Evolutionary conservation across 1,140 invertebrate species (phyloP).

Genomic region (Drosophila bipectinata): DNA sequence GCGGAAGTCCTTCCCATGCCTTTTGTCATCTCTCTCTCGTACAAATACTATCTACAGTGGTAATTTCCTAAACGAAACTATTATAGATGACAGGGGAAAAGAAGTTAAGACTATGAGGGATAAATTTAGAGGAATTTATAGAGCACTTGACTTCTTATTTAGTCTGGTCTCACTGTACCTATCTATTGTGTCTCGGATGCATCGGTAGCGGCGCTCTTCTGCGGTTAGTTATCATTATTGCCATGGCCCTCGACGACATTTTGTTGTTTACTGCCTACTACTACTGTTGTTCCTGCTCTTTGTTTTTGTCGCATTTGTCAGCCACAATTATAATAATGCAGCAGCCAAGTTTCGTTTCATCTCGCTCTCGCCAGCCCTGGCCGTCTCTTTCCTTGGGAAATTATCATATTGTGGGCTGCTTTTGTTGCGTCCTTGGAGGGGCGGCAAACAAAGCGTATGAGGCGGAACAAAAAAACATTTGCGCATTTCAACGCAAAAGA

Average conservation of each 20-base stretch:
- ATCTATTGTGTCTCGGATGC: slow-evolving; percentile 23
- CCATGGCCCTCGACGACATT: slow-evolving; percentile 59
- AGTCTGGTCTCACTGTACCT: slow-evolving; percentile 5
- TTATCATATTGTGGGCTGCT: slow-evolving; percentile 74
- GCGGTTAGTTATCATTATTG: slow-evolving; percentile 79
- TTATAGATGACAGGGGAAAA: neutral
- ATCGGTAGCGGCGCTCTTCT: slow-evolving; percentile 59
- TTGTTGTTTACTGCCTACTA: slow-evolving; percentile 48
- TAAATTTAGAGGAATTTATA: too few relatives aligned
- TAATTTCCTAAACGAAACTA: neutral
- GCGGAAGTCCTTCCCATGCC: slow-evolving; percentile 38
- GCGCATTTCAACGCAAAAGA: slow-evolving; percentile 71
- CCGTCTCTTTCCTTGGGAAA: slow-evolving; percentile 35
- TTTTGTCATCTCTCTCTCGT: slow-evolving; percentile 41
- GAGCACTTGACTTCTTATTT: too few relatives aligned
- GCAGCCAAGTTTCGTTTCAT: slow-evolving; percentile 45
- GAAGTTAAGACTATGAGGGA: neutral
- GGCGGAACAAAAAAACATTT: slow-evolving; percentile 56
- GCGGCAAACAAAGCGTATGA: slow-evolving; percentile 57
- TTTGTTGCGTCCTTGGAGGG: slow-evolving; percentile 71
- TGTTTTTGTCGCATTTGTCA: slow-evolving; percentile 73
- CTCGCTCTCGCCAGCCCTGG: neutral
- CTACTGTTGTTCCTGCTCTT: slow-evolving; percentile 14
- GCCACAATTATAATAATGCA: slow-evolving; percentile 72
- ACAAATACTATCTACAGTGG: slow-evolving; percentile 19